Evolutionary conservation across 2,797 vertebrate genomes (phyloP).

Genomic region (Manis crassicaudata): DNA sequence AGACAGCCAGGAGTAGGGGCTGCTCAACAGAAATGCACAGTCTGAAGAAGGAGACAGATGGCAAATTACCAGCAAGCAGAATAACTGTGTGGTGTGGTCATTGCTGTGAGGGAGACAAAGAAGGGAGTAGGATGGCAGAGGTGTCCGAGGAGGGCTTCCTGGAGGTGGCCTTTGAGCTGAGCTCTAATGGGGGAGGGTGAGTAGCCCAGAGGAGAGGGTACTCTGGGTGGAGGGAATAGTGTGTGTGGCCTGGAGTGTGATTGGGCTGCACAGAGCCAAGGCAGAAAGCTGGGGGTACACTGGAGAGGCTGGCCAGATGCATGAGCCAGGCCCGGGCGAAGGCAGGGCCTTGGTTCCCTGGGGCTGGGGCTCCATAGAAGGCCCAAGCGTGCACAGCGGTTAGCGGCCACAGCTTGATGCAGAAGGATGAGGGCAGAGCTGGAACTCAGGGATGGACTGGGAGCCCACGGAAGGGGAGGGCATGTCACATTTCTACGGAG

Average conservation of each 20-base stretch:
- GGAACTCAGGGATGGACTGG: too few relatives aligned
- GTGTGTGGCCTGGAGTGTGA: not conserved
- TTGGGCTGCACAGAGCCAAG: not conserved
- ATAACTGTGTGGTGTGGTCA: not conserved
- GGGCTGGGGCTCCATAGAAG: not conserved
- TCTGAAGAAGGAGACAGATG: not conserved
- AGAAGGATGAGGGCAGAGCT: not conserved
- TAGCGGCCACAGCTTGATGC: accelerated
- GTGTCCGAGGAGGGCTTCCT: not conserved
- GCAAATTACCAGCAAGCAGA: not conserved
- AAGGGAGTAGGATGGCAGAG: not conserved
- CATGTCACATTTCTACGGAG: not conserved
- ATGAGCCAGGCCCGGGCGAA: not conserved
- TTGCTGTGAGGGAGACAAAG: not conserved
- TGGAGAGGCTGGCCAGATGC: not conserved
- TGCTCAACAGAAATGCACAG: not conserved
- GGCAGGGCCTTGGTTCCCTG: not conserved
- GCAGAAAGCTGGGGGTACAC: not conserved
- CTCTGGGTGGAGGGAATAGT: accelerated
- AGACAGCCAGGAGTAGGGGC: too few relatives aligned
- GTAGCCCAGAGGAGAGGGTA: not conserved
- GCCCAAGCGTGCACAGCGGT: not conserved
- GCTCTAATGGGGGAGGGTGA: not conserved
- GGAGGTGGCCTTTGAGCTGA: not conserved
- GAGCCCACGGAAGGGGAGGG: not conserved